Conservation (phyloP, 2,113 vertebrate genomes). For the Trogon surrucura region DNA sequence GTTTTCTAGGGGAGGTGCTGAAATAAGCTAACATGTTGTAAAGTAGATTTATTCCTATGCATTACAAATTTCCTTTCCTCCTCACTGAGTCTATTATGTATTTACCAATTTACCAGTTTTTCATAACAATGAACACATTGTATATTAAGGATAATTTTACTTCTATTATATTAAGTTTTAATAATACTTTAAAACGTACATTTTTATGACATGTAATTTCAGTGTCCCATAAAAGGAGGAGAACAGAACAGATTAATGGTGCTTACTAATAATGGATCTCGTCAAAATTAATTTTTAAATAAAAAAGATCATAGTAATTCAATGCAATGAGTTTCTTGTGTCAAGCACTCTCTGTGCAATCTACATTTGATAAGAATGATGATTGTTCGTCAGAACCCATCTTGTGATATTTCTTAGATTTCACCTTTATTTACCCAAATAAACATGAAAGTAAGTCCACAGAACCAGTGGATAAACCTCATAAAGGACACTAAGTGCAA, state of each 20-base stretch:
- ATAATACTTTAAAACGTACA: slow-evolving; percentile 27
- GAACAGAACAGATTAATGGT: slow-evolving; percentile 37
- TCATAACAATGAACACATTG: slow-evolving; percentile 9
- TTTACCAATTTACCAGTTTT: slow-evolving; percentile 30
- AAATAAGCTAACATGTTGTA: neutral
- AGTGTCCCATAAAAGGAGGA: slow-evolving; percentile 18
- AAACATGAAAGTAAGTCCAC: neutral
- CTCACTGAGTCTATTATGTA: neutral
- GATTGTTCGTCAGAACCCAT: neutral
- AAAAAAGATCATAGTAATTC: slow-evolving; percentile 15
- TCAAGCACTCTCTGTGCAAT: neutral
- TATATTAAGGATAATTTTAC: slow-evolving; percentile 23
- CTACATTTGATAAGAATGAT: neutral
- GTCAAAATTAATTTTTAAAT: slow-evolving; percentile 43
- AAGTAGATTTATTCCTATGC: neutral
- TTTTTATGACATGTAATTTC: slow-evolving; percentile 23
- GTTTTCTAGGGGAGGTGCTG: neutral
- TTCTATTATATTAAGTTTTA: slow-evolving; percentile 49
- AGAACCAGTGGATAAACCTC: neutral
- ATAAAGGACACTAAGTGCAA: neutral
- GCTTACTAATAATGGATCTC: slow-evolving; percentile 34
- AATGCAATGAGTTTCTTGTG: neutral
- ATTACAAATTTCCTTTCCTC: neutral
- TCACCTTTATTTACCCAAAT: neutral
- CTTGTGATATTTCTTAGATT: neutral